Evolutionary conservation across 2,797 vertebrate genomes (phyloP), one percentile per base, ranked within the genome.

Genomic region (Pseudochirops cupreus): DNA sequence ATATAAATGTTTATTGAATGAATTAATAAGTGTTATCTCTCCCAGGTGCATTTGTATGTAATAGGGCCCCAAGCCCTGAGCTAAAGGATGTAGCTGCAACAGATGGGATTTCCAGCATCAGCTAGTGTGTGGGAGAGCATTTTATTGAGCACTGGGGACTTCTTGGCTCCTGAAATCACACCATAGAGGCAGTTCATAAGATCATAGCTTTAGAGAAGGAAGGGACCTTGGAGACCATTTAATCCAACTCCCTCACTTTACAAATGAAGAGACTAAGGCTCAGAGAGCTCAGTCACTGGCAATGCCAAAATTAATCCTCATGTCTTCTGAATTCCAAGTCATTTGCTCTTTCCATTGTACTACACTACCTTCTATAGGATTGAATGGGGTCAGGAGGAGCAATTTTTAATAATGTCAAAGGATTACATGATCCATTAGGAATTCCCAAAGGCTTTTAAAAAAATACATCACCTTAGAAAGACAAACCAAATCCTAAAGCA

Each of bases 161-260:
- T 87, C 39, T 50, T 87, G 39, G 74, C 74, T 87, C 39, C 74
- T 87, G 74, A 87, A 87, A 87, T 87, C 74, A 87, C 74, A 87
- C 74, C 74, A 87, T 12, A 50, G 74, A 87, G 39, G 74, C 39
- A 87, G 39, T 46, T 87, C 39, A 87, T 46, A 50, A 87, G 74
- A 87, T 87, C 74, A 87, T 87, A 50, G 39, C 39, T 50, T 50
- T 50, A 50, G 74, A 87, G 74, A 87, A 26, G 10, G 46, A 87
- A 87, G 39, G 24, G 21, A 26, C 39, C 21, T 46, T 12, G 13
- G 39, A 87, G 39, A 87, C 74, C 39, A 50, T 87, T 87, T 87
- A 50, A 87, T 87, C 24, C 9, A 46, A 46, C n/a, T n/a, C 5
- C n/a, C 46, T 87, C 24, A 26, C 74, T 87, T 82, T 87, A 24